Evolutionary conservation across 2,888 invertebrate species (phyloP).

Genomic region (Hypomecis atomaria): DNA sequence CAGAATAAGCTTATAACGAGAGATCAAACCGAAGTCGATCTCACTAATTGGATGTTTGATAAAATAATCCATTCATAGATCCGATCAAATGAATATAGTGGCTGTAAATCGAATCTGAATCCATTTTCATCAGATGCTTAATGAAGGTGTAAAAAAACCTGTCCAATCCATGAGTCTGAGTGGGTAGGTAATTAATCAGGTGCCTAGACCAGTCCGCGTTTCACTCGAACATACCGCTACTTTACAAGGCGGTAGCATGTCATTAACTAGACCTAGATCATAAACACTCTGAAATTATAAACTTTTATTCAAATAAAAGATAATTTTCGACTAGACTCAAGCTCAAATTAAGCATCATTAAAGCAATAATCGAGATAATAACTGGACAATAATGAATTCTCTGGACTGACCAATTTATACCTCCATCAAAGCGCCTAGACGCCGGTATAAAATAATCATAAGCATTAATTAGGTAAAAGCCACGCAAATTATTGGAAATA

Average conservation of each 20-base stretch:
- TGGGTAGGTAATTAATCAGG: slow-evolving; percentile 42
- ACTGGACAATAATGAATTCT: slow-evolving; percentile 52
- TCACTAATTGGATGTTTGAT: slow-evolving; percentile 33
- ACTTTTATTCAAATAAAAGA: slow-evolving; percentile 28
- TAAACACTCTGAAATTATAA: slow-evolving; percentile 30
- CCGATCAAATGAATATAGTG: slow-evolving; percentile 30
- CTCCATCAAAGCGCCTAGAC: slow-evolving; percentile 51
- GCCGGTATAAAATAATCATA: slow-evolving; percentile 64
- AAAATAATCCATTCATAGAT: slow-evolving; percentile 30
- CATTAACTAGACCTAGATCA: slow-evolving; percentile 27
- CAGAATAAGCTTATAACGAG: slow-evolving; percentile 13
- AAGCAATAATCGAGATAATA: slow-evolving; percentile 61
- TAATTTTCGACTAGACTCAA: slow-evolving; percentile 38
- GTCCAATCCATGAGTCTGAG: slow-evolving; percentile 39
- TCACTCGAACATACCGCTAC: slow-evolving; percentile 26
- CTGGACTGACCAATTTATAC: slow-evolving; percentile 55
- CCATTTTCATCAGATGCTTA: slow-evolving; percentile 35
- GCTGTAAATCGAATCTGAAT: slow-evolving; percentile 31
- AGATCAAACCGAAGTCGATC: slow-evolving; percentile 14
- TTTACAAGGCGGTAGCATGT: slow-evolving; percentile 29
- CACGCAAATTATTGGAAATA: slow-evolving; percentile 51
- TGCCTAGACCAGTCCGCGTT: slow-evolving; percentile 34
- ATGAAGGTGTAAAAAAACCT: slow-evolving; percentile 41
- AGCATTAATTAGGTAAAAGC: slow-evolving; percentile 59
- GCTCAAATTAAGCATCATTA: slow-evolving; percentile 69